These are phyloP conservation scores for Apostichopus japonicus DNA, from an alignment of 35 echinoderm and acorn worm species.

Conservation along the genomic window DNA sequence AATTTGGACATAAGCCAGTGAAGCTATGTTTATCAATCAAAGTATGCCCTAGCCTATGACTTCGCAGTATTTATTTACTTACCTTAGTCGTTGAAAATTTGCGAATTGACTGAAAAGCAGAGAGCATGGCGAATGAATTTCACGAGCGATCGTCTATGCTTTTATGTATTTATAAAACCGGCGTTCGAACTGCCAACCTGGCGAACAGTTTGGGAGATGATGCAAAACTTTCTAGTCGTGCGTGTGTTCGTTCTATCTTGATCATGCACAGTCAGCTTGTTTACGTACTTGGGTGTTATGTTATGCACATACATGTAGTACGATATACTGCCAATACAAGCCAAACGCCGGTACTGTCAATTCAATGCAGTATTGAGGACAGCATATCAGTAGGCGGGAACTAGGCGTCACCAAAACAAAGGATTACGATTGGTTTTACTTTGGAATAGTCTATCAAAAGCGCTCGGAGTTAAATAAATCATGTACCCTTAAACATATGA, in stretches of 20 bases:
- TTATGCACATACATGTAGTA: not conserved
- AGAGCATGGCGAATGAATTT: slow-evolving; percentile 7
- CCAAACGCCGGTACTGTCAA: not conserved
- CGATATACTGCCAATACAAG: not conserved
- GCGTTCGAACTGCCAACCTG: not conserved
- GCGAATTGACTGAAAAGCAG: slow-evolving; percentile 22
- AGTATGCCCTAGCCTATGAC: too few relatives aligned
- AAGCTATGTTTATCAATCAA: too few relatives aligned
- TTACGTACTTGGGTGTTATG: not conserved
- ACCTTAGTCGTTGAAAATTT: slow-evolving; percentile 33
- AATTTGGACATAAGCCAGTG: too few relatives aligned
- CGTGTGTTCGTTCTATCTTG: not conserved
- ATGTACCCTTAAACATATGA: too few relatives aligned
- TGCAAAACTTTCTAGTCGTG: not conserved
- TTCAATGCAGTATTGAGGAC: not conserved
- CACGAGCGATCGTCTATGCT: not conserved
- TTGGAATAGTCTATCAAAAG: not conserved
- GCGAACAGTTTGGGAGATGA: not conserved
- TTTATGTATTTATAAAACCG: not conserved
- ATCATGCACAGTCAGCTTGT: slow-evolving; percentile 38
- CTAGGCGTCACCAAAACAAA: slow-evolving; percentile 23
- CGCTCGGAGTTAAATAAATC: too few relatives aligned
- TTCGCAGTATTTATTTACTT: not conserved
- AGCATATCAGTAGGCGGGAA: not conserved
- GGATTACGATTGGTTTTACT: not conserved